phyloP scores from a whole-genome alignment of 2,888 invertebrate genomes.

The Chouioia cunea region DNA sequence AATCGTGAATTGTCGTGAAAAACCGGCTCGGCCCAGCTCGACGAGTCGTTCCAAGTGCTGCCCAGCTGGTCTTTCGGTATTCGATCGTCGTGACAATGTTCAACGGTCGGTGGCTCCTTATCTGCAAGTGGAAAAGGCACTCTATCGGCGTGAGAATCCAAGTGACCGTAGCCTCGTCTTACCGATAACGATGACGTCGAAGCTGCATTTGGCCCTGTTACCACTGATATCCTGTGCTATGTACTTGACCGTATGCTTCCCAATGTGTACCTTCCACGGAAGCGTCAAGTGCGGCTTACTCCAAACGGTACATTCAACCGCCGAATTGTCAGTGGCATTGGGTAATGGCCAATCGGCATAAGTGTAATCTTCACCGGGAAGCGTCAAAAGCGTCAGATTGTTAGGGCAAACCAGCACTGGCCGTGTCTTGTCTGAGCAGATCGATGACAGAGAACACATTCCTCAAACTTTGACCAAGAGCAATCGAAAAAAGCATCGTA shows the following conservation, averaged over 20 bases:
- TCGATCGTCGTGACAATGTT: slow-evolving; percentile 74
- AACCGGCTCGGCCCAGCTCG: slow-evolving; percentile 74
- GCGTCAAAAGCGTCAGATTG: slow-evolving; percentile 69
- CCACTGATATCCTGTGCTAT: slow-evolving; percentile 74
- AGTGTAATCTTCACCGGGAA: slow-evolving; percentile 71
- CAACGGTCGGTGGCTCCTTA: slow-evolving; percentile 72
- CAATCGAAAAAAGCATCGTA: background rate
- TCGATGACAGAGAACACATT: slow-evolving; percentile 22
- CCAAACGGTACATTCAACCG: slow-evolving; percentile 71
- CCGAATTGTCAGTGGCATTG: slow-evolving; percentile 72
- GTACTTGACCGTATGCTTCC: slow-evolving; percentile 73
- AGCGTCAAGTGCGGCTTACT: slow-evolving; percentile 73
- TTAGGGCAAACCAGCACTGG: slow-evolving; percentile 73
- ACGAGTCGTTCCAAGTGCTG: slow-evolving; percentile 58
- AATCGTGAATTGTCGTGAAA: slow-evolving; percentile 73
- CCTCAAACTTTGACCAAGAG: background rate
- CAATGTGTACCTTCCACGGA: slow-evolving; percentile 73
- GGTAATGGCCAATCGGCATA: slow-evolving; percentile 71
- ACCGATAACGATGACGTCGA: slow-evolving; percentile 73
- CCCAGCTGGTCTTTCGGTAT: slow-evolving; percentile 63
- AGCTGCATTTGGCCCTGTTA: slow-evolving; percentile 75
- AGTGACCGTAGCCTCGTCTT: too few species aligned
- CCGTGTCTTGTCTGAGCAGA: slow-evolving; percentile 74
- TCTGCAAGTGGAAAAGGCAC: slow-evolving; percentile 64
- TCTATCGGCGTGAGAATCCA: background rate